Base-by-base conservation (phyloP, 2,888 invertebrate species). In the Dugesia japonica region DNA sequence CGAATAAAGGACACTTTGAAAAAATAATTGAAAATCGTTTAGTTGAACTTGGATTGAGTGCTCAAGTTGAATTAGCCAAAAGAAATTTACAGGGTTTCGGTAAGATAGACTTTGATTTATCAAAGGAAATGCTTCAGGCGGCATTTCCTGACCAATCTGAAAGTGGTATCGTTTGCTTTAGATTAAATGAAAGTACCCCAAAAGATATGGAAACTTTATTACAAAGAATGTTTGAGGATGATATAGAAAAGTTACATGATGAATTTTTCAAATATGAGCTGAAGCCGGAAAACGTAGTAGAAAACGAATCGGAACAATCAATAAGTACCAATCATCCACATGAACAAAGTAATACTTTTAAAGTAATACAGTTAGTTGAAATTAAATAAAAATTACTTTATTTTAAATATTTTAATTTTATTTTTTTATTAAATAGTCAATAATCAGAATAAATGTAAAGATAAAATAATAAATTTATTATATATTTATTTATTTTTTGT, bases 221-320 rank as follows among this genome's bases (percentile, higher is more conserved):
- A 13, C 72, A 72, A 31, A 27, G 28, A 28, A 72, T 72, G 72
- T 72, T 72, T 31, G 72, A 72, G n/a, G 28, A 72, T 23, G 72
- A 72, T n/a, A 56, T 56, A n/a, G 9, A 20, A 23, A 56, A 56
- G n/a, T 56, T 56, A n/a, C 56, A 56, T n/a, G n/a, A 56, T n/a
- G 56, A 56, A n/a, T 56, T 56, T 56, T 23, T 20, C 17, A n/a
- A 4, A 4, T 56, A 56, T 23, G 56, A 56, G 4, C 17, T 56
- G 20, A 56, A 23, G 17, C 56, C 4, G 31, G 31, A 31, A 4
- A 13, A 31, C 13, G 13, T 31, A 31, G 31, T 7, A 31, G 31
- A 31, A 31, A n/a, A n/a, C n/a, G n/a, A n/a, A n/a, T n/a, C n/a
- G n/a, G n/a, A n/a, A n/a, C n/a, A n/a, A n/a, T n/a, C n/a, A n/a